Evolutionary conservation across 2,888 invertebrate species (phyloP), one percentile per base, ranked within the genome.

Genomic region (Campoplex nolae): DNA sequence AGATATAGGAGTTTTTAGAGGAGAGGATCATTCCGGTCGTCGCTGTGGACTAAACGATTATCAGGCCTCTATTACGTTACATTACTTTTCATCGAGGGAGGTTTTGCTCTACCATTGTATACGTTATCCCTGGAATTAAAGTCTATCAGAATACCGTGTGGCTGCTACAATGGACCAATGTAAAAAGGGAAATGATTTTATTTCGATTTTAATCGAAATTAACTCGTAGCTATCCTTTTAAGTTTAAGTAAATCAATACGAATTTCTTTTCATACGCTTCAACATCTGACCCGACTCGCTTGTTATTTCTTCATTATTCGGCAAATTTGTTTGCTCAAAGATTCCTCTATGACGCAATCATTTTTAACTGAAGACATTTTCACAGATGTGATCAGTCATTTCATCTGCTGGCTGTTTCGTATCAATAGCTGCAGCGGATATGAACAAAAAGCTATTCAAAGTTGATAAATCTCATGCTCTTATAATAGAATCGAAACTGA

Each of bases 31-130:
- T 77, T 78, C 68, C 54, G 23, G 51, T 78, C 75, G 68, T 75
- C 38, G 54, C 42, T 71, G 45, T 38, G 73, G 62, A 82, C 75
- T 83, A 86, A 85, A 84, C 76, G 73, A 83, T 84, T 71, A 82
- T 84, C 68, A 42, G 56, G 76, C 51, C 76, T 88, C 77, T 82
- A 86, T 89, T 88, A 84, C 84, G 83, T 86, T 78, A 76, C 67
- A 88, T 87, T 87, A 88, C 75, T 76, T 82, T 86, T 70, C 83
- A 74, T n/a, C 81, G 79, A 56, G 78, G 81, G 62, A 65, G 65
- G 51, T 67, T 86, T 86, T 65, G 28, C 75, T 0, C 42, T 77
- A 32, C 42, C 32, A 77, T 67, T 65, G 32, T 67, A 23, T 23
- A 65, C 28, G 32, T 32, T 48, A 35, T 48, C 48, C 18, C 11